Percentiles rank a stretch among this genome's conserved stretches.
Conservation (phyloP, 2,113 vertebrate species). For the Thamnophis sirtalis region DNA sequence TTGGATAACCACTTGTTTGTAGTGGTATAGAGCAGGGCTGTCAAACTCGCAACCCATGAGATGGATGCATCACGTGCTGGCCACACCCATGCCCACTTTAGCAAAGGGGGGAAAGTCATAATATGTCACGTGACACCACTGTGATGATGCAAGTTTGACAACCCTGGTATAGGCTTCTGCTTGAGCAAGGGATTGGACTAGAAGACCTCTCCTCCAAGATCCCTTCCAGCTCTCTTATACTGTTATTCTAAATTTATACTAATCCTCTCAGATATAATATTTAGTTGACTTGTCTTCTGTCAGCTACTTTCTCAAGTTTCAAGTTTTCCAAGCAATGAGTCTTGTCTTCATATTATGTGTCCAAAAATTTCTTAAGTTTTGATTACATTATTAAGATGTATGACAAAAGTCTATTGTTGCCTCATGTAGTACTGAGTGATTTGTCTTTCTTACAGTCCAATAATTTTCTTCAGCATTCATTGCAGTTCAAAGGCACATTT, state of each 20-base stretch:
- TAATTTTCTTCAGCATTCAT: neutral
- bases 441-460: neutral
- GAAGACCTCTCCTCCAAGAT: too few relatives aligned
- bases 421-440: neutral
- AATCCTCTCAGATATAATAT: neutral
- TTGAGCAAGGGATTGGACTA: too few relatives aligned
- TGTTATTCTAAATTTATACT: neutral
- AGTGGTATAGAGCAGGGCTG: too few relatives aligned
- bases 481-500: neutral
- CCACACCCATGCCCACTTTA: too few relatives aligned
- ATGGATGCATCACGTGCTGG: accelerated
- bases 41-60: too few relatives aligned
- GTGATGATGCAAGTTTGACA: too few relatives aligned
- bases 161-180: too few relatives aligned
- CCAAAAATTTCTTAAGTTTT: neutral
- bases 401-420: neutral
- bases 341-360: neutral
- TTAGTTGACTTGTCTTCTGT: neutral
- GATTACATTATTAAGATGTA: neutral
- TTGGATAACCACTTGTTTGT: too few relatives aligned
- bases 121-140: too few relatives aligned
- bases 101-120: too few relatives aligned
- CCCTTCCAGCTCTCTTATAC: too few relatives aligned
- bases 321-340: neutral
- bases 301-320: neutral